A percentile compares a stretch with the other conserved stretches of the same genome.
phyloP scores from a whole-genome alignment of 2,797 vertebrate genomes.

The Oophaga sylvatica region DNA sequence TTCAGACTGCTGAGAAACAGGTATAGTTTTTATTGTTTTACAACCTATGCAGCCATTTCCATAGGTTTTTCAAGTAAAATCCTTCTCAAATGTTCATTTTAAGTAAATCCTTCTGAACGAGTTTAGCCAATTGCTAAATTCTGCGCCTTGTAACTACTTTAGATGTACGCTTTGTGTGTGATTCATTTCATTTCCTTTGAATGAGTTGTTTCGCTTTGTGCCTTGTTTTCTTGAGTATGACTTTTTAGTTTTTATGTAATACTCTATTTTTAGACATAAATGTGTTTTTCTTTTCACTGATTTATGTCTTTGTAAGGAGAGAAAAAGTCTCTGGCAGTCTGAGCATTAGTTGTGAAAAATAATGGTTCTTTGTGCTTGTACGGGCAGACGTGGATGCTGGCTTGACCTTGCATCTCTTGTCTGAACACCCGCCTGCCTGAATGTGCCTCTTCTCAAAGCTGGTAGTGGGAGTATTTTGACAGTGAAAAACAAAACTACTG shows the following conservation, averaged over 20 bases:
- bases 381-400: conserved; percentile 32
- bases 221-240: not conserved
- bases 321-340: conserved; percentile 17
- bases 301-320: conserved; percentile 32
- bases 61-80: too few relatives aligned
- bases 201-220: not conserved
- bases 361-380: conserved; percentile 44
- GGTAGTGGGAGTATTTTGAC: conserved; percentile 47
- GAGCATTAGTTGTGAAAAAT: conserved; percentile 23
- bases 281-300: conserved; percentile 18
- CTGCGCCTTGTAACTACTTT: not conserved
- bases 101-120: too few relatives aligned
- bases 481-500: not conserved
- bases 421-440: conserved; percentile 31
- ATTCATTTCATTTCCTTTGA: not conserved
- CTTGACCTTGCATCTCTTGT: conserved; percentile 40
- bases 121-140: not conserved
- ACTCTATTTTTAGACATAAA: conserved; percentile 3
- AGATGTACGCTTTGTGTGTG: not conserved
- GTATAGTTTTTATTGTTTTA: too few relatives aligned
- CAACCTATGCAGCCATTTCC: too few relatives aligned
- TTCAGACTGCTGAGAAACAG: too few relatives aligned
- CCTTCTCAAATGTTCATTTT: too few relatives aligned
- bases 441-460: conserved; percentile 21
- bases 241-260: conserved; percentile 8